Evolutionary conservation across 2,888 invertebrate genomes (phyloP), one percentile per base, ranked within the genome.

Genomic region (Schizaphis graminum): DNA sequence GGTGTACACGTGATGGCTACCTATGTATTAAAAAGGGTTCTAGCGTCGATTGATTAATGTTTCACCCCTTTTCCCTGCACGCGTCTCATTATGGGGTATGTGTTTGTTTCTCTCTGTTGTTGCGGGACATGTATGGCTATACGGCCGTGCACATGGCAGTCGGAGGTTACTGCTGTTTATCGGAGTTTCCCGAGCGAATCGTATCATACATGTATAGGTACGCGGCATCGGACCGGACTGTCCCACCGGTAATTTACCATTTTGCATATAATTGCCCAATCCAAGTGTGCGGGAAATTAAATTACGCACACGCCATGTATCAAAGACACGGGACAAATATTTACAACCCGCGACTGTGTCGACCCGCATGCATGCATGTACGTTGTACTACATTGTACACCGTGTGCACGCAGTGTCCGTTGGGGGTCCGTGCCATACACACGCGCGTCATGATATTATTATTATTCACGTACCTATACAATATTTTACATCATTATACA

Each of bases 211-310:
- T n/a, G 67, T 7, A 28, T 44, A 44, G n/a, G n/a, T 44, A 86
- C 28, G 5, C 44, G 16, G n/a, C 47, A 21, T 21, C 89, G 89
- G 61, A 44, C 61, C 44, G 28, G 41, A 57, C 89, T 57, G 61
- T 77, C 41, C 91, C 91, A n/a, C 3, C 56, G 91, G 91, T 91
- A 91, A 91, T 91, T 91, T 85, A 91, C 77, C 56, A 56, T 91
- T 91, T 91, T 44, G 28, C 91, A 85, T 77, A 77, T 85, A 91
- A 91, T 85, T 85, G 91, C 41, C 85, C 84, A 56, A 41, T 56
- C 56, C 85, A 56, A 84, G 91, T 85, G 91, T 85, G 91, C 84
- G 84, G 77, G 28, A 91, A 91, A 91, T 91, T 91, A 56, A 91
- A 91, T 91, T 56, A 56, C 56, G 56, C 44, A 21, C 47, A 49